phyloP scores from a whole-genome alignment of 2,888 invertebrate species.

The Caenorhabditis macrosperma region DNA sequence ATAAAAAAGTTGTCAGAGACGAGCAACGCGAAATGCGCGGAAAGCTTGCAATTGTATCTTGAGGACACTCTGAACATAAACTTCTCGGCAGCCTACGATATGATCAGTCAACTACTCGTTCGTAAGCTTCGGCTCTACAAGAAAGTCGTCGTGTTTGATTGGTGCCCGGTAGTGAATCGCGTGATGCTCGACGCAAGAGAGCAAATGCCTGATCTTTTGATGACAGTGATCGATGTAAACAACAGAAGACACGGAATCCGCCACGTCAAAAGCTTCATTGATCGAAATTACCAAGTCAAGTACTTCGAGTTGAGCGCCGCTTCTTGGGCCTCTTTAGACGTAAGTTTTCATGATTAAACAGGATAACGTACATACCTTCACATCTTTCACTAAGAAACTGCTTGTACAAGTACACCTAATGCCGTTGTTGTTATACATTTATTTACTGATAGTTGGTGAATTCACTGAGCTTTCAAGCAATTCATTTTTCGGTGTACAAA shows the following conservation, averaged over 20 bases:
- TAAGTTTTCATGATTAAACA: slow-evolving; percentile 25
- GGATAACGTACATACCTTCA: no score
- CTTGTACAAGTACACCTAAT: no score
- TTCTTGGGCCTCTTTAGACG: slow-evolving; percentile 57
- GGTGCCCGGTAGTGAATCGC: slow-evolving; percentile 69
- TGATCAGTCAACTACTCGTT: slow-evolving; percentile 24
- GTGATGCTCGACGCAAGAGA: slow-evolving; percentile 49
- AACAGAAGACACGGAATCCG: slow-evolving; percentile 57
- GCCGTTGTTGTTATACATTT: no score
- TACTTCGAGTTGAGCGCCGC: slow-evolving; percentile 68
- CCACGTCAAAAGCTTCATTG: slow-evolving; percentile 62
- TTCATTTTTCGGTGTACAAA: no score
- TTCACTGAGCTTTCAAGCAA: no score
- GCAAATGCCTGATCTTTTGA: slow-evolving; percentile 26
- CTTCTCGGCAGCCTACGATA: slow-evolving; percentile 38
- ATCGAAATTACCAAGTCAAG: slow-evolving; percentile 61
- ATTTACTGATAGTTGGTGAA: no score
- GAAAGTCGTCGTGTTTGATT: slow-evolving; percentile 54
- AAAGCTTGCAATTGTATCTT: slow-evolving; percentile 41
- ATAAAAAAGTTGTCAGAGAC: slow-evolving; percentile 52
- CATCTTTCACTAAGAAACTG: no score
- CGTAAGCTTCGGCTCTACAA: slow-evolving; percentile 36
- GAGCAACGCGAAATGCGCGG: slow-evolving; percentile 12
- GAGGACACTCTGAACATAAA: slow-evolving; percentile 63
- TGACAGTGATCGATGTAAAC: slow-evolving; percentile 64